Evolutionary conservation across 2,888 invertebrate genomes (phyloP).

Genomic region (Caenorhabditis japonica): DNA sequence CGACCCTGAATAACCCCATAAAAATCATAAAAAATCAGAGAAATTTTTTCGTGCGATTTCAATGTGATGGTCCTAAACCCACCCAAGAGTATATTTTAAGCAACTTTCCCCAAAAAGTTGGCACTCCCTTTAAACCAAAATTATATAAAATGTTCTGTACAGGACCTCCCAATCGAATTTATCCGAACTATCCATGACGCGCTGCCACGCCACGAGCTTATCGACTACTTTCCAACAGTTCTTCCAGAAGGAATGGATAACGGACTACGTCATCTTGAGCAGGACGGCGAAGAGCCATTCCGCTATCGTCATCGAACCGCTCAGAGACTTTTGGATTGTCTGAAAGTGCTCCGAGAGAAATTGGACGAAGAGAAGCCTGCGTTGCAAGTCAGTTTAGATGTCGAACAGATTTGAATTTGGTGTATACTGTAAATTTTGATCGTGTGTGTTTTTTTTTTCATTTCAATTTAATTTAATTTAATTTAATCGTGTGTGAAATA

Average conservation of each 20-base stretch:
- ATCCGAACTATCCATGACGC: conserved; percentile 60
- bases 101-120: no score
- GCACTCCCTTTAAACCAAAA: no score
- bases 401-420: background rate
- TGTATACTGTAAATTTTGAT: background rate
- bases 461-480: no score
- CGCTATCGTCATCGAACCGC: conserved; percentile 57
- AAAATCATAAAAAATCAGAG: no score
- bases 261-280: conserved; percentile 57
- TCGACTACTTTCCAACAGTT: conserved; percentile 63
- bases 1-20: no score
- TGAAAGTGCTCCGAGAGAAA: conserved; percentile 21
- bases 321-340: conserved; percentile 17
- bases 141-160: no score
- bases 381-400: background rate
- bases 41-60: no score
- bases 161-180: conserved; percentile 42
- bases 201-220: conserved; percentile 65
- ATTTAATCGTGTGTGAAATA: no score
- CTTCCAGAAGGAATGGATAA: conserved; percentile 56
- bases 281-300: conserved; percentile 67
- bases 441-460: background rate
- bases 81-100: no score
- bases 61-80: no score
- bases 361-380: conserved; percentile 2